Evolutionary conservation across 2,888 invertebrate species (phyloP).

Genomic region (Drosophila incognita): DNA sequence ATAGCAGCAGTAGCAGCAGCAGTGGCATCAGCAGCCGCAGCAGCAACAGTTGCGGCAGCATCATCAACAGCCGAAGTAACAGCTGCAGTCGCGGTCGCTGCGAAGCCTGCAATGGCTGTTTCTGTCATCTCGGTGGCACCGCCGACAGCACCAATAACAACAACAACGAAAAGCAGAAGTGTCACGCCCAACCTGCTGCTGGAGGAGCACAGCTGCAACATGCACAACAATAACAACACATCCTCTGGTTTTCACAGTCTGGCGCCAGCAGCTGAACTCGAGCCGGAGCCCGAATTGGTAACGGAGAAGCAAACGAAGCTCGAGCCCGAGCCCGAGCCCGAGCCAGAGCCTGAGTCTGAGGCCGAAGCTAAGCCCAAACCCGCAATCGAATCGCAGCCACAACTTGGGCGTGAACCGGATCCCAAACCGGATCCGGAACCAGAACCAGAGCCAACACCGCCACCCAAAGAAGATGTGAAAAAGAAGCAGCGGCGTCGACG

Average conservation of each 20-base stretch:
- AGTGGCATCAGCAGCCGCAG: slow-evolving; percentile 1
- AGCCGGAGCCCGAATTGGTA: neutral
- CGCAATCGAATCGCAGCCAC: neutral
- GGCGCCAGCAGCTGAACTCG: slow-evolving; percentile 20
- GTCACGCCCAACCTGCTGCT: slow-evolving; percentile 42
- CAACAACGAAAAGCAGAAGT: slow-evolving; percentile 29
- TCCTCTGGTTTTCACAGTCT: slow-evolving; percentile 81
- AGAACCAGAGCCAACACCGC: neutral
- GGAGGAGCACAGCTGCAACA: slow-evolving; percentile 76
- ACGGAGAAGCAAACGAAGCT: neutral
- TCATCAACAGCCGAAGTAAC: neutral
- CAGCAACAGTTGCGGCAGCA: neutral
- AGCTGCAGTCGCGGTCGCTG: neutral
- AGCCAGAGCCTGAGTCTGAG: neutral
- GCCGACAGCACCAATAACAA: slow-evolving; percentile 19
- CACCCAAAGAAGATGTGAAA: slow-evolving; percentile 58
- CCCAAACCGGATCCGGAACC: neutral
- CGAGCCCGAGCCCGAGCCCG: neutral
- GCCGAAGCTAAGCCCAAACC: neutral
- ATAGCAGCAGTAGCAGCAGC: neutral
- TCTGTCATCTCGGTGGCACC: slow-evolving; percentile 71
- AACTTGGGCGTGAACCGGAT: neutral
- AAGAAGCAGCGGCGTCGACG: slow-evolving; percentile 82
- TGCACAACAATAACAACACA: slow-evolving; percentile 74
- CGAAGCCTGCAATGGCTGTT: slow-evolving; percentile 52